These are phyloP conservation scores for Scaptodrosophila latifasciaeformis DNA, from an alignment of 2,888 invertebrate species.

Conservation along the genomic window DNA sequence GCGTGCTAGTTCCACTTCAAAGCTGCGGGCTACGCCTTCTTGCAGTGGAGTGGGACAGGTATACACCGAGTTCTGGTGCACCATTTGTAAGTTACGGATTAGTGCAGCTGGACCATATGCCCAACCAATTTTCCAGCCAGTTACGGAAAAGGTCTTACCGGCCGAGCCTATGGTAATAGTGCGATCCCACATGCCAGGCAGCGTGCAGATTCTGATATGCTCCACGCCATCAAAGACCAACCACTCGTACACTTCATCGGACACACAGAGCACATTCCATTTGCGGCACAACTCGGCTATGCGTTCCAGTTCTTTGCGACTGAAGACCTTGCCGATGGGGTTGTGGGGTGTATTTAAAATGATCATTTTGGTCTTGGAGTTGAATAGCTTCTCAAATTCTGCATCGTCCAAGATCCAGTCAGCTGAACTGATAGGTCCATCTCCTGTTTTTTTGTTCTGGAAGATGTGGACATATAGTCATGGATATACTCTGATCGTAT, in stretches of 20 bases:
- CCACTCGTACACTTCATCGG: slow-evolving; percentile 99
- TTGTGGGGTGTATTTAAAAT: slow-evolving; percentile 99
- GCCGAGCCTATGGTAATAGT: slow-evolving; percentile 98
- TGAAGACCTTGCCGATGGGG: slow-evolving; percentile 92
- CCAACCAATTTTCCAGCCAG: slow-evolving; percentile 99
- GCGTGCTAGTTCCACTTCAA: slow-evolving; percentile 88
- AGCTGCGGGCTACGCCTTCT: slow-evolving; percentile 93
- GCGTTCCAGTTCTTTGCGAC: slow-evolving; percentile 79
- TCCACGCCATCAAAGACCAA: slow-evolving; percentile 88
- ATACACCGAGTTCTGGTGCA: slow-evolving; percentile 96
- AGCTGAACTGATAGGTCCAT: slow-evolving; percentile 78
- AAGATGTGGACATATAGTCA: too few species aligned
- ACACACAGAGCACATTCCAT: slow-evolving; percentile 91
- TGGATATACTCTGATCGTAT: slow-evolving; percentile 42
- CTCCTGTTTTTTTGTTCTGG: slow-evolving; percentile 59
- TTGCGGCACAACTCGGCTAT: slow-evolving; percentile 94
- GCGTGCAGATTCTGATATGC: slow-evolving; percentile 94
- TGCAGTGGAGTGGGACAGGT: slow-evolving; percentile 92
- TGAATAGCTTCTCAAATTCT: slow-evolving; percentile 88
- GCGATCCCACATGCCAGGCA: slow-evolving; percentile 98
- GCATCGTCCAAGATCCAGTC: slow-evolving; percentile 92
- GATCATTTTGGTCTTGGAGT: slow-evolving; percentile 91
- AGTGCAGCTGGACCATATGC: slow-evolving; percentile 91
- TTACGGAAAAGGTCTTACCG: slow-evolving; percentile 98
- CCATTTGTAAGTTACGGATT: slow-evolving; percentile 86